Evolutionary conservation across 2,113 vertebrate genomes (phyloP).

Genomic region (Chitala chitala): DNA sequence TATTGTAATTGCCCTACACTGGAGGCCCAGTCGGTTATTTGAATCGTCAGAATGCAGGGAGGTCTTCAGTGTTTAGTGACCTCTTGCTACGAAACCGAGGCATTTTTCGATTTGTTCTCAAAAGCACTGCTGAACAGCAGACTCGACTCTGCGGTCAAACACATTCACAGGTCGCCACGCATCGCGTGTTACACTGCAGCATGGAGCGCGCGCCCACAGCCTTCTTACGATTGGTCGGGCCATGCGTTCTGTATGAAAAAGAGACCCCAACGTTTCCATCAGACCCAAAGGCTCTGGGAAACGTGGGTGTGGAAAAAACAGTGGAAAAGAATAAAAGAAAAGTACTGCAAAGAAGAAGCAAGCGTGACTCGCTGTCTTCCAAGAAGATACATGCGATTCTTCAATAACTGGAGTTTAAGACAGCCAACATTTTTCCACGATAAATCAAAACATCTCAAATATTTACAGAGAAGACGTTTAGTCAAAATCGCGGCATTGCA

Average conservation of each 20-base stretch:
- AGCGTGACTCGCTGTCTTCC: background rate
- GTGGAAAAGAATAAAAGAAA: background rate
- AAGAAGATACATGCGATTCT: too few relatives aligned
- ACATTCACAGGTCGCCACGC: background rate
- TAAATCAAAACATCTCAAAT: too few relatives aligned
- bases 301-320: background rate
- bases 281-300: background rate
- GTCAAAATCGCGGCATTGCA: background rate
- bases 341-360: background rate
- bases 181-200: background rate
- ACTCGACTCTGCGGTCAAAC: background rate
- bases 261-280: background rate
- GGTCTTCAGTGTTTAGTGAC: background rate
- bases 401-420: too few relatives aligned
- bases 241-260: background rate
- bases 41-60: background rate
- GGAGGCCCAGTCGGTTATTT: background rate
- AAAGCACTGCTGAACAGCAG: background rate
- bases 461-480: too few relatives aligned
- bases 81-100: background rate
- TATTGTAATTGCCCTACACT: background rate
- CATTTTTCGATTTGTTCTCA: background rate
- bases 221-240: background rate
- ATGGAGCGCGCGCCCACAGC: background rate
- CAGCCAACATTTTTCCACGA: too few relatives aligned